Percentiles rank a stretch among this genome's conserved stretches.
Evolutionary conservation across 2,888 invertebrate species (phyloP).

Genomic region (Melikaiella ostensackeni): DNA sequence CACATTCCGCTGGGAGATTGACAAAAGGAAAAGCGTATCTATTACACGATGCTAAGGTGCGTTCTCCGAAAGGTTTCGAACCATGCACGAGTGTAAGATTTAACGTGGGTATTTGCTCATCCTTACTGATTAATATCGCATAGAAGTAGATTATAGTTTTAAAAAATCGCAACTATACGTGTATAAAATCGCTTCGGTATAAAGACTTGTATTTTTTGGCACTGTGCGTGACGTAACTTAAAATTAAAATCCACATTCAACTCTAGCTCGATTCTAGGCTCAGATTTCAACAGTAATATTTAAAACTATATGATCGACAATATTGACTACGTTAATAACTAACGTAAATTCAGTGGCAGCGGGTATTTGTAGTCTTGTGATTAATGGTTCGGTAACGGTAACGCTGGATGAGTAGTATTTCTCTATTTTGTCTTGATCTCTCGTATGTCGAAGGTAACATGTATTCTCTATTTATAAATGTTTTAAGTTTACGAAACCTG

Average conservation of each 20-base stretch:
- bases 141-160: conserved; percentile 20
- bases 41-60: not conserved
- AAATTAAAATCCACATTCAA: conserved; percentile 59
- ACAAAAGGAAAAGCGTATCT: not conserved
- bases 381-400: conserved; percentile 1
- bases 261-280: conserved; percentile 65
- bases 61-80: conserved; percentile 3
- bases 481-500: conserved; percentile 15
- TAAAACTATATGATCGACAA: conserved; percentile 53
- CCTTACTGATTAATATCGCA: conserved; percentile 14
- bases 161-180: conserved; percentile 2
- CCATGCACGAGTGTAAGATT: not conserved
- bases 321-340: conserved; percentile 44
- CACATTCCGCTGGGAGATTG: not conserved
- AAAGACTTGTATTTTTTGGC: conserved; percentile 59
- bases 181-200: conserved; percentile 10
- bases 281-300: conserved; percentile 62
- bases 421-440: conserved; percentile 15
- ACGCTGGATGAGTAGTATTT: conserved; percentile 10
- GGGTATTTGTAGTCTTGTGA: conserved; percentile 25
- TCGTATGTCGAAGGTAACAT: not conserved
- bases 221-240: conserved; percentile 64
- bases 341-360: conserved; percentile 36
- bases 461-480: not conserved
- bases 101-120: not conserved